A percentile compares a stretch with the other conserved stretches of the same genome.
Conservation (phyloP, 2,797 vertebrate genomes). For the Apogon hyalosoma region DNA sequence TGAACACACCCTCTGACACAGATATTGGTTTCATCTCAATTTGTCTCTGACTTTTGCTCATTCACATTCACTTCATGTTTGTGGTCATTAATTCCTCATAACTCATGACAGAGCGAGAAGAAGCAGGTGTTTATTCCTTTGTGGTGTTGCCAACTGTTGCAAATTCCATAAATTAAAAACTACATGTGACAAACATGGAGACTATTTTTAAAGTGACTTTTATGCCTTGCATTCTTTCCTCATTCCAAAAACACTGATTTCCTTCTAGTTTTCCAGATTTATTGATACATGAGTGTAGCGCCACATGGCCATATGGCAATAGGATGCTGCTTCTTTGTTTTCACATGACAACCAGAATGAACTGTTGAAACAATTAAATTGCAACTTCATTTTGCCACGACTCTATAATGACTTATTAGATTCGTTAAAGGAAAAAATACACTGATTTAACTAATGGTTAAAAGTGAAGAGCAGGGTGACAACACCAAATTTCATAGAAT, state of each 20-base stretch:
- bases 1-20: constrained; percentile 25
- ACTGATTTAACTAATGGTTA: no score
- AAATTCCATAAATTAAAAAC: constrained; percentile 21
- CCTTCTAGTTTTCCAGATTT: background rate
- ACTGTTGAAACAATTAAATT: background rate
- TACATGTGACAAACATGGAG: constrained; percentile 5
- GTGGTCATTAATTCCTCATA: constrained; percentile 13
- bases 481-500: no score
- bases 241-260: background rate
- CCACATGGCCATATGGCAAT: no score
- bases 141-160: constrained; percentile 33
- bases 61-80: constrained; percentile 24
- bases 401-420: no score
- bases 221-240: background rate
- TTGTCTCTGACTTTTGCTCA: constrained; percentile 36
- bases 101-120: constrained; percentile 16
- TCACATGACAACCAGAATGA: background rate
- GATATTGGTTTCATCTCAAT: constrained; percentile 49
- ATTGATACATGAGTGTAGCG: background rate
- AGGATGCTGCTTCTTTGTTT: no score
- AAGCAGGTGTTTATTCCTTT: constrained; percentile 21
- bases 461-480: no score
- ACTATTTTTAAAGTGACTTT: constrained; percentile 7
- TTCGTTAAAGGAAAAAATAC: no score
- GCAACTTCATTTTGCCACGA: no score